Percentiles rank a stretch among this genome's conserved stretches.
These are phyloP conservation scores for Biston betularia DNA, from an alignment of 2,888 invertebrate genomes.

Conservation along the genomic window DNA sequence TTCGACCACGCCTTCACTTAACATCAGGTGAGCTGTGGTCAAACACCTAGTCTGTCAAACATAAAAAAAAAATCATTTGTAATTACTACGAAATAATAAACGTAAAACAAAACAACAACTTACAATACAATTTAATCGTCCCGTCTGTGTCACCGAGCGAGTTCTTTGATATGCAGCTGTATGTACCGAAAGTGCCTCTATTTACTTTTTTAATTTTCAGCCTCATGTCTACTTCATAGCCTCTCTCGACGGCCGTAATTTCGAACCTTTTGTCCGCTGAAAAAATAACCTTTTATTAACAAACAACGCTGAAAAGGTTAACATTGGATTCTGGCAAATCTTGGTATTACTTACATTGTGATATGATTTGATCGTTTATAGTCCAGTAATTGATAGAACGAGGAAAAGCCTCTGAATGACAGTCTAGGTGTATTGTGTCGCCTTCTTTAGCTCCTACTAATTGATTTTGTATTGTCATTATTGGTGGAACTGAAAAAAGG, in stretches of 20 bases:
- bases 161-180: conserved; percentile 91
- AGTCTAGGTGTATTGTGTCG: conserved; percentile 90
- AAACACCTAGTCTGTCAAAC: too few relatives aligned
- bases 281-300: conserved; percentile 41
- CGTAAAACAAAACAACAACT: conserved; percentile 63
- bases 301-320: conserved; percentile 21
- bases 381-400: conserved; percentile 93
- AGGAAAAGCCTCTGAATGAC: conserved; percentile 91
- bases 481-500: conserved; percentile 89
- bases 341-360: conserved; percentile 85
- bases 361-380: conserved; percentile 89
- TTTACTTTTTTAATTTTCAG: conserved; percentile 88
- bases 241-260: conserved; percentile 83
- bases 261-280: conserved; percentile 85
- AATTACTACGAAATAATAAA: too few relatives aligned
- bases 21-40: too few relatives aligned
- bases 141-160: conserved; percentile 91
- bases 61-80: too few relatives aligned
- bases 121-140: conserved; percentile 90
- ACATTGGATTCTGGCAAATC: conserved; percentile 9
- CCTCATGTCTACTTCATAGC: conserved; percentile 91
- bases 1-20: too few relatives aligned
- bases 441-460: conserved; percentile 90
- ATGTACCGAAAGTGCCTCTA: conserved; percentile 88
- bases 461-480: conserved; percentile 92